phyloP scores from a whole-genome alignment of 2,113 vertebrate species.

The Okapia johnstoni region DNA sequence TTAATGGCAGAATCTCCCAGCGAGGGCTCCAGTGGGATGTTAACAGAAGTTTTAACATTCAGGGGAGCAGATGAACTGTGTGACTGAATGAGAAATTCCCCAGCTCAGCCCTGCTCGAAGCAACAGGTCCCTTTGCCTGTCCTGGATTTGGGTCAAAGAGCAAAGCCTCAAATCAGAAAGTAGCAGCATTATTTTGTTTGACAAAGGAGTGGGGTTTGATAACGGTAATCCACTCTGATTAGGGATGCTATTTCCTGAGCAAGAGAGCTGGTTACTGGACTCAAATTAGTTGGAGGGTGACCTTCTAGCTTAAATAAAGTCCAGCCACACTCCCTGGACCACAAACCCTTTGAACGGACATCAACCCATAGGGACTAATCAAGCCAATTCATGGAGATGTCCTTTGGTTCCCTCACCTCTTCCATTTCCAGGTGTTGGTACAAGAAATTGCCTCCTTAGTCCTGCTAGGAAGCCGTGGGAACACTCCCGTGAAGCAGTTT shows the following conservation, averaged over 20 bases:
- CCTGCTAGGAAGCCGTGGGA: constrained; percentile 30
- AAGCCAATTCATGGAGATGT: not conserved
- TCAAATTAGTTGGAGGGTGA: not conserved
- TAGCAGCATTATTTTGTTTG: not conserved
- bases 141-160: constrained; percentile 55
- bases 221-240: not conserved
- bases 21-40: not conserved
- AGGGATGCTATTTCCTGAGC: not conserved
- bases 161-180: not conserved
- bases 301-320: not conserved
- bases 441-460: not conserved
- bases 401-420: not conserved
- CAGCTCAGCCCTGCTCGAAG: constrained; percentile 29
- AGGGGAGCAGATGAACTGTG: constrained; percentile 56
- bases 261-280: not conserved
- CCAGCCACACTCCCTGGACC: not conserved
- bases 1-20: constrained; percentile 23
- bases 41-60: constrained; percentile 66
- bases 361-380: not conserved
- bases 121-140: constrained; percentile 13
- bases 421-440: constrained; percentile 34
- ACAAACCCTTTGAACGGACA: not conserved
- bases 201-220: not conserved
- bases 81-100: constrained; percentile 67
- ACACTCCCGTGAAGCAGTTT: not conserved